Evolutionary conservation across 2,888 invertebrate genomes (phyloP), one percentile per base, ranked within the genome.

Genomic region (Drosophila suboccidentalis): DNA sequence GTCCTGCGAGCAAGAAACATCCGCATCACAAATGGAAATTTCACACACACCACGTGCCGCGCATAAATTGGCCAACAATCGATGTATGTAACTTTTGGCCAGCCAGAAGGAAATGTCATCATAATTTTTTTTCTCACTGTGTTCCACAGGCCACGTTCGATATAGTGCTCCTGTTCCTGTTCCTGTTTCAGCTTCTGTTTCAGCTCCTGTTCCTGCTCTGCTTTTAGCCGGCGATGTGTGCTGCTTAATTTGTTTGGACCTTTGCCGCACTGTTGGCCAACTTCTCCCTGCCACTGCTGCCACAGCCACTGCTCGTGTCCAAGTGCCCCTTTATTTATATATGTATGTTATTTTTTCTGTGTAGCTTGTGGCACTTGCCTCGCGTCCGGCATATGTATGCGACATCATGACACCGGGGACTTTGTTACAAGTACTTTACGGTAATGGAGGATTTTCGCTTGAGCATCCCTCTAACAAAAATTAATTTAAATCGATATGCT

Each of bases 401-500:
- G 87, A 81, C 84, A 86, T 78, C 88, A 80, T 83, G 89, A 82
- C 89, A 87, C 83, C 78, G 71, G 76, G 81, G 89, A 88, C 91
- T 90, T 90, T 88, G 87, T 90, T 90, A 87, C 89, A 90, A 91
- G 92, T 91, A 91, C 92, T 91, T 92, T 91, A 92, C 92, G 89
- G 90, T 91, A 91, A 91, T 91, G 90, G 92, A 90, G 92, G 91
- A 91, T 92, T 92, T 91, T 90, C 91, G 89, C 88, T 90, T 91
- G 92, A 91, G 92, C 91, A 92, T 92, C 91, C 89, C 90, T 91
- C 92, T 91, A 91, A 92, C 91, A 91, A 90, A 91, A 91, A 91
- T 91, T 91, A 91, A 91, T 91, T 91, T 91, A 91, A 91, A 91
- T 91, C 91, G 91, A 91, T 91, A 91, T 90, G 89, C 87, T 88